Conservation (phyloP, 2,797 vertebrate species). For the Urosaurus nigricauda region DNA sequence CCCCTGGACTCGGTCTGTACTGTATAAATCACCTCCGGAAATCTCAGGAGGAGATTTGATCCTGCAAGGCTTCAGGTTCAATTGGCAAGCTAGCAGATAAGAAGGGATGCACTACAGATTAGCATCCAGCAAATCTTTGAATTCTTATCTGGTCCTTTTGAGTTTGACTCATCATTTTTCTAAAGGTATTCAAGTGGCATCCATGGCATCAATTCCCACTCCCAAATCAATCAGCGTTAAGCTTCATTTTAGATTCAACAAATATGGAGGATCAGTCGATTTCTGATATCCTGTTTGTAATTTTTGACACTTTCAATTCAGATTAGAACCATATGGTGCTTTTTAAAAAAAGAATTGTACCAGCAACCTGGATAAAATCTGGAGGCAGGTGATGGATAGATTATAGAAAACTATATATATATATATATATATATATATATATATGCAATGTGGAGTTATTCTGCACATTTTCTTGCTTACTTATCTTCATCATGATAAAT, state of each 20-base stretch:
- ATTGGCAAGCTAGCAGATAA: conserved; percentile 38
- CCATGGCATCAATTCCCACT: conserved; percentile 46
- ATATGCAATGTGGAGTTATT: conserved; percentile 70
- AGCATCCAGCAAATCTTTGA: conserved; percentile 23
- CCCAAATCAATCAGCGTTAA: conserved; percentile 52
- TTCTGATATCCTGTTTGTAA: conserved; percentile 51
- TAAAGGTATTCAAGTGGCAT: conserved; percentile 39
- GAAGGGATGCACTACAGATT: conserved; percentile 28
- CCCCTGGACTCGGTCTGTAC: conserved; percentile 6
- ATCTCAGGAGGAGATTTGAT: conserved; percentile 36
- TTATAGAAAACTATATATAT: conserved; percentile 45
- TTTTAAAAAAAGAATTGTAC: conserved; percentile 64
- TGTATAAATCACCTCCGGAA: conserved; percentile 39
- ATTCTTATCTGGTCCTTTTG: conserved; percentile 45
- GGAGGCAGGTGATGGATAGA: conserved; percentile 63
- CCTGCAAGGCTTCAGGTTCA: conserved; percentile 39
- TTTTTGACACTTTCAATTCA: conserved; percentile 66
- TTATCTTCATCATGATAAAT: conserved; percentile 79
- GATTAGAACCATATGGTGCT: conserved; percentile 67
- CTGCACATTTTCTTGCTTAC: conserved; percentile 59
- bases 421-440: conserved; percentile 56
- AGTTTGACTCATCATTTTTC: conserved; percentile 52
- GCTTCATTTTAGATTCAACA: conserved; percentile 64
- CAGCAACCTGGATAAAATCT: conserved; percentile 67
- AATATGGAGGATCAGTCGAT: conserved; percentile 46